These are phyloP conservation scores for Myotis yumanensis DNA, from an alignment of 2,113 vertebrate species.

Conservation along the genomic window DNA sequence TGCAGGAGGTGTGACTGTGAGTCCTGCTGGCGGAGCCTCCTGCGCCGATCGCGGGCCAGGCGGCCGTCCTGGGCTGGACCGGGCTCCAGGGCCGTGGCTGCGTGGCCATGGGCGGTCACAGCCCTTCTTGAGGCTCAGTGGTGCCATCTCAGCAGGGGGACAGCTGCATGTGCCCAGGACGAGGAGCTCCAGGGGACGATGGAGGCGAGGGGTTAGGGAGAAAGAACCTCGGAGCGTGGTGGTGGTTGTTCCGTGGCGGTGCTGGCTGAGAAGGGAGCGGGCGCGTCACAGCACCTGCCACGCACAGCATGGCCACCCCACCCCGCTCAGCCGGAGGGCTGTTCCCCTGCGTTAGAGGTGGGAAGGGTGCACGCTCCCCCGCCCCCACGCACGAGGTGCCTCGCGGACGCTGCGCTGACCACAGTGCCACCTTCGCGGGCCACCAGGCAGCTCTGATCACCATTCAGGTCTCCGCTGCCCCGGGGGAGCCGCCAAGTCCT, in stretches of 20 bases:
- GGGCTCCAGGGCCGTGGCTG: neutral
- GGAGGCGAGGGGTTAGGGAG: too few species aligned
- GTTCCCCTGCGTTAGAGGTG: neutral
- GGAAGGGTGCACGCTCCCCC: neutral
- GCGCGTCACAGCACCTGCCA: neutral
- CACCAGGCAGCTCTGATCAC: neutral
- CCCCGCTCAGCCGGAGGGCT: fast-evolving
- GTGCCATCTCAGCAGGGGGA: neutral
- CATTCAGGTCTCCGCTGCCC: neutral
- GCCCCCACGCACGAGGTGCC: neutral
- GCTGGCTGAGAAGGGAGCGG: neutral
- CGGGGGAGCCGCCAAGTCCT: neutral
- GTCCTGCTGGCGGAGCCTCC: neutral
- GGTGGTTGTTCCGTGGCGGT: too few species aligned
- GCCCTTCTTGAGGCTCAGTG: neutral
- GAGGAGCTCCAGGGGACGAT: fast-evolving
- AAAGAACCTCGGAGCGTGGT: neutral
- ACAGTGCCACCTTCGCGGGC: neutral
- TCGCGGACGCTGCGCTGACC: neutral
- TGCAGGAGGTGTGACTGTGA: fast-evolving
- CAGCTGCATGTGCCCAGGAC: fast-evolving
- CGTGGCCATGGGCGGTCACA: neutral
- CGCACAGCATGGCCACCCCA: neutral
- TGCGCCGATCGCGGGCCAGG: fast-evolving
- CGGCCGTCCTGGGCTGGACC: neutral